A percentile compares a stretch with the other conserved stretches of the same genome.
Evolutionary conservation across 2,888 invertebrate species (phyloP).

Genomic region (Lacanobia wlatinum): DNA sequence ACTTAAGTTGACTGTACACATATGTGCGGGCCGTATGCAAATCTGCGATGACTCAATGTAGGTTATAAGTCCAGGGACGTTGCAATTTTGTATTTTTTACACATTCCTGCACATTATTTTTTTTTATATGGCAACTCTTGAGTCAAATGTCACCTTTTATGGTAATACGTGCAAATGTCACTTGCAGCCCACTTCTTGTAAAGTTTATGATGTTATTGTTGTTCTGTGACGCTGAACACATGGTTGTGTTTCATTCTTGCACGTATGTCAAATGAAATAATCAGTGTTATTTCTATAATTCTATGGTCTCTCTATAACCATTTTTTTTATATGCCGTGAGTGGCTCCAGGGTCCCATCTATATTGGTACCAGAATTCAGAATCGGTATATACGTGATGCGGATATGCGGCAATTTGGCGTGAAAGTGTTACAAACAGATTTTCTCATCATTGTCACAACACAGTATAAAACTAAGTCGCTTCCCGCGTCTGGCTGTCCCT

Average conservation of each 20-base stretch:
- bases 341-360: too few species aligned
- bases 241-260: not conserved
- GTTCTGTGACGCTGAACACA: not conserved
- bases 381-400: too few species aligned
- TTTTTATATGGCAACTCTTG: conserved; percentile 32
- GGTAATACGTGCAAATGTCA: conserved; percentile 33
- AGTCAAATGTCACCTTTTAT: conserved; percentile 39
- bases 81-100: conserved; percentile 37
- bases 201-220: conserved; percentile 3
- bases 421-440: too few species aligned
- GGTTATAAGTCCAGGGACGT: conserved; percentile 48
- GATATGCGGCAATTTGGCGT: too few species aligned
- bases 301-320: too few species aligned
- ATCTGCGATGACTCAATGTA: conserved; percentile 48
- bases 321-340: too few species aligned
- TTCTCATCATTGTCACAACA: too few species aligned
- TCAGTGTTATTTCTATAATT: too few species aligned
- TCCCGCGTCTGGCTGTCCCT: too few species aligned
- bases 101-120: conserved; percentile 7
- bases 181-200: conserved; percentile 9
- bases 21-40: conserved; percentile 26
- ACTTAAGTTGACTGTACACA: conserved; percentile 18
- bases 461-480: too few species aligned
- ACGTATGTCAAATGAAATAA: not conserved
- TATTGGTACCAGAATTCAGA: too few species aligned